Percentiles rank a stretch among this genome's conserved stretches.
Conservation (phyloP, 2,888 invertebrate genomes). For the Cephus pulcher region DNA sequence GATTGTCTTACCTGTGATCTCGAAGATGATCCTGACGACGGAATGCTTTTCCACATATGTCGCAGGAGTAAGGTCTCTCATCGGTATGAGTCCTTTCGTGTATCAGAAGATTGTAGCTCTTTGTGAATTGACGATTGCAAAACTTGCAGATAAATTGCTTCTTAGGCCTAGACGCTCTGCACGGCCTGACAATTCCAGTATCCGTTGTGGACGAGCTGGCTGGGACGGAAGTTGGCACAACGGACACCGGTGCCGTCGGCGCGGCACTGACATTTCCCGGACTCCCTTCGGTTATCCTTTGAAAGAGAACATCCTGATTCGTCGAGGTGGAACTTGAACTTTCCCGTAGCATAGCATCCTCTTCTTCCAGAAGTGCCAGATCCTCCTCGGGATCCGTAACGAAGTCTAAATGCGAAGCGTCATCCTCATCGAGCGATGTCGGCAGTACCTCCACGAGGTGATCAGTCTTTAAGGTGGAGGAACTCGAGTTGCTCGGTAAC, state of each 20-base stretch:
- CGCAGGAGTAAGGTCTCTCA: conserved; percentile 96
- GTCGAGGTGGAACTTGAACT: conserved; percentile 34
- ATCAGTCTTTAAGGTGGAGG: conserved; percentile 28
- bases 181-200: conserved; percentile 46
- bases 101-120: conserved; percentile 98
- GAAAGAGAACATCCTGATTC: conserved; percentile 53
- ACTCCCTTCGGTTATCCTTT: conserved; percentile 52
- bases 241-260: conserved; percentile 24
- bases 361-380: conserved; percentile 79
- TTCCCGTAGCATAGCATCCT: conserved; percentile 77
- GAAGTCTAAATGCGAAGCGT: conserved; percentile 54
- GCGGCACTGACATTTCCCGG: conserved; percentile 16
- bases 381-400: conserved; percentile 73
- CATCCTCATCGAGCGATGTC: conserved; percentile 45
- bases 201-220: conserved; percentile 18
- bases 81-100: conserved; percentile 98
- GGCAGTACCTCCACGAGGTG: conserved; percentile 28
- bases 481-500: background rate
- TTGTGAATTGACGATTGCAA: conserved; percentile 97
- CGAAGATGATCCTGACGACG: conserved; percentile 96
- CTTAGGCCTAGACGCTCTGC: conserved; percentile 70
- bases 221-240: conserved; percentile 22
- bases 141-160: conserved; percentile 99
- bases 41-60: conserved; percentile 98
- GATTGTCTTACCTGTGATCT: conserved; percentile 84